These are phyloP conservation scores for Anabas testudineus DNA, from an alignment of 2,797 vertebrate genomes.

Conservation along the genomic window DNA sequence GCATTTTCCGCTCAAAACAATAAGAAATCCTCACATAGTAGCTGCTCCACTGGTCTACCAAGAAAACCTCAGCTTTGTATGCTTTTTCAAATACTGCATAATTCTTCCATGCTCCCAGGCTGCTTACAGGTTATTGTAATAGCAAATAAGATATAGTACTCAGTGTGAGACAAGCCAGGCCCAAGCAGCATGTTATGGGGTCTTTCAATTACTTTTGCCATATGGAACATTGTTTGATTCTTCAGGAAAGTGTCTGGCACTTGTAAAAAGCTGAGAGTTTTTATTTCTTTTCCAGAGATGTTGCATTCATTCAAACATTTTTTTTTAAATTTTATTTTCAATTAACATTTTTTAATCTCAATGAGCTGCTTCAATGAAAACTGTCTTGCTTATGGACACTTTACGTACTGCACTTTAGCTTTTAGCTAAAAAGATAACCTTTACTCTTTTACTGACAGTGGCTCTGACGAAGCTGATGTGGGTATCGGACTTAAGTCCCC, in stretches of 20 bases:
- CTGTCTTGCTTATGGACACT: neutral
- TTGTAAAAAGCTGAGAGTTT: conserved; percentile 28
- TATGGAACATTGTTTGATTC: conserved; percentile 31
- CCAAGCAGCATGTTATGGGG: conserved; percentile 44
- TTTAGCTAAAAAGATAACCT: neutral
- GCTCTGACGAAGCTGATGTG: neutral
- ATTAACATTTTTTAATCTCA: too few species aligned
- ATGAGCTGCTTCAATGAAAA: conserved; percentile 19
- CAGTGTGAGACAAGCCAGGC: conserved; percentile 47
- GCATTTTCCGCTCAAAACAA: conserved; percentile 28
- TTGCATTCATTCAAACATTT: conserved; percentile 3
- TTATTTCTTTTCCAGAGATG: conserved; percentile 33
- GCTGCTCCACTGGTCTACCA: neutral
- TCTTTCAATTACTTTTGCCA: conserved; percentile 45
- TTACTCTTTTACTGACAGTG: neutral
- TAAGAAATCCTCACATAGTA: neutral
- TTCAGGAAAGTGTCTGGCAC: conserved; percentile 38
- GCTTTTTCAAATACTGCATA: neutral
- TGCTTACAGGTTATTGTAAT: conserved; percentile 10
- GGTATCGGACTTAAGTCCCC: neutral
- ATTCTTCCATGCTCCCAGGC: neutral
- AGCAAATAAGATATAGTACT: conserved; percentile 18
- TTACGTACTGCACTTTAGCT: neutral
- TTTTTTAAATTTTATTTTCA: conserved; percentile 4
- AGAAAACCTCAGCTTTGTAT: neutral